Conservation (phyloP, 2,797 vertebrate species). For the Gallinago stenura region DNA sequence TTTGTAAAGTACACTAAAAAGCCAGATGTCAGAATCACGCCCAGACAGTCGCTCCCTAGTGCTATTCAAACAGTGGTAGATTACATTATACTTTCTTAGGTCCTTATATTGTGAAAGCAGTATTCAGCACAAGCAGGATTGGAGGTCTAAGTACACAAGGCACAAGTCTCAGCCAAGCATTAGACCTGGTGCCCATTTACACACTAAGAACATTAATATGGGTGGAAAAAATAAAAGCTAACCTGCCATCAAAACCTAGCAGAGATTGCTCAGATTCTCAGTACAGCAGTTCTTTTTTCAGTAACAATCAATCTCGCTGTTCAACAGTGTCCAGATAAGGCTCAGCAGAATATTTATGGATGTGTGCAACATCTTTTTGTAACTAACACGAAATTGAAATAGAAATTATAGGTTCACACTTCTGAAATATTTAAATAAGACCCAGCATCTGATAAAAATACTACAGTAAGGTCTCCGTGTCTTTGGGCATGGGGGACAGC, state of each 20-base stretch:
- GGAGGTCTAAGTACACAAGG: background rate
- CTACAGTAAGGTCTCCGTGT: background rate
- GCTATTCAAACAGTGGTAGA: background rate
- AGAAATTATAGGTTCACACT: background rate
- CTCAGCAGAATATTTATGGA: background rate
- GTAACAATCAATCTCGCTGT: background rate
- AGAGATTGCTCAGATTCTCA: background rate
- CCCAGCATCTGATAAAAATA: background rate
- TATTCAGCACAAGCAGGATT: background rate
- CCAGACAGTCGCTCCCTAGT: background rate
- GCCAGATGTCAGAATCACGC: background rate
- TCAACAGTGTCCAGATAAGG: background rate
- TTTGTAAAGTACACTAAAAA: background rate
- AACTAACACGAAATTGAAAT: background rate
- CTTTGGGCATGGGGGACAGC: background rate
- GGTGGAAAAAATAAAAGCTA: background rate
- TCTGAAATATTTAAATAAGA: background rate
- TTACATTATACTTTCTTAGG: background rate
- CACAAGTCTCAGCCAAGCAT: background rate
- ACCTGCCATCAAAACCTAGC: background rate
- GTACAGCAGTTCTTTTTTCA: background rate
- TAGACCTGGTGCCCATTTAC: background rate
- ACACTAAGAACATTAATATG: background rate
- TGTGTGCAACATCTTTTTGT: background rate
- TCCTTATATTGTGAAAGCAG: background rate